A percentile compares a stretch with the other conserved stretches of the same genome.
Evolutionary conservation across 2,888 invertebrate species (phyloP).

Genomic region (Drosophila longiperda): DNA sequence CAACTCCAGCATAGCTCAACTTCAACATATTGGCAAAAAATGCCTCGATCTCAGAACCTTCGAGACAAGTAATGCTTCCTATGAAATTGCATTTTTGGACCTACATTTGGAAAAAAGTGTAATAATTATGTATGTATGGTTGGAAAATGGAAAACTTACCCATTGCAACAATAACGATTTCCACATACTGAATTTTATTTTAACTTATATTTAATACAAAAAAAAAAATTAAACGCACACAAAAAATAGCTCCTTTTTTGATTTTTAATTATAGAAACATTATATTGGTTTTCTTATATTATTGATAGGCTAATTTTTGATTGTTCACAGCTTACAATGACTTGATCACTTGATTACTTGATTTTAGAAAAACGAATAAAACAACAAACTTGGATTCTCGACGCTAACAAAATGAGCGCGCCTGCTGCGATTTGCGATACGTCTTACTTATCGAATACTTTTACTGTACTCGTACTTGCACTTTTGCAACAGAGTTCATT

Average conservation of each 20-base stretch:
- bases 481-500: not conserved
- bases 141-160: conserved; percentile 55
- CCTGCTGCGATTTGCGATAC: conserved; percentile 14
- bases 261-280: not conserved
- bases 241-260: not conserved
- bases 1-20: conserved; percentile 41
- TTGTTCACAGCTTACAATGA: not conserved
- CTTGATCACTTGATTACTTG: too few species aligned
- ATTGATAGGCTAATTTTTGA: not conserved
- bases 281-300: too few species aligned
- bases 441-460: not conserved
- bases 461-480: not conserved
- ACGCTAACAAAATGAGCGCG: conserved; percentile 41
- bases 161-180: conserved; percentile 75
- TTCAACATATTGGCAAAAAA: conserved; percentile 72
- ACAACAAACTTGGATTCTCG: not conserved
- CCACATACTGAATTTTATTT: conserved; percentile 72
- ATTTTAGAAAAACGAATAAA: not conserved
- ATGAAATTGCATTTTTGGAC: conserved; percentile 75
- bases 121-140: not conserved
- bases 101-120: conserved; percentile 47
- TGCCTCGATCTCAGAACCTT: conserved; percentile 80
- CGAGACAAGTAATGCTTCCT: conserved; percentile 67
- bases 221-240: not conserved
- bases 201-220: not conserved